Base-by-base conservation (phyloP, 2,888 invertebrate species). In the Epinotia demarniana region DNA sequence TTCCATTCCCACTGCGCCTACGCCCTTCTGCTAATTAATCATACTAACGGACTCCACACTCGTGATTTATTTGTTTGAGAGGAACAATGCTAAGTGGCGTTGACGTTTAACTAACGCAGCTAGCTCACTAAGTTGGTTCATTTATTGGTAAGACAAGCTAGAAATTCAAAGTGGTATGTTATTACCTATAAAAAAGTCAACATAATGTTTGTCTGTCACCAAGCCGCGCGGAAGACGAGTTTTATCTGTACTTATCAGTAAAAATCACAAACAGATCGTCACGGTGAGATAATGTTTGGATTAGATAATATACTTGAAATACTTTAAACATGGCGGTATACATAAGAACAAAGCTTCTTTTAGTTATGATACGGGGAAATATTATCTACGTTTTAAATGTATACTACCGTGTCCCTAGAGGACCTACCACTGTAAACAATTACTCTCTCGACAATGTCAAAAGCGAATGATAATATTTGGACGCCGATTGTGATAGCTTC, bases 11-110 rank as follows among this genome's bases (percentile, higher is more conserved):
- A 88, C 88, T 80, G 85, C 86, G 87, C 89, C 90, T 86, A 89
- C 89, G 82, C 82, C 88, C 86, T 86, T 84, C 87, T 87, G 86
- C 88, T 89, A 89, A 92, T 92, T 90, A 90, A 87, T 90, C 86
- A 86, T 85, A 80, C 86, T 88, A 90, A 90, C 91, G 86, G 88
- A 81, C 81, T 86, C 86, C 84, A 89, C 86, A 86, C 84, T 86
- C 85, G 81, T 87, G 85, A 88, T 86, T 87, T 86, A 83, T 86
- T 86, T 84, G 83, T 78, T 82, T 84, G 82, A 82, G 85, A 85
- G 83, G 80, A 87, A 88, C 86, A 79, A 82, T 84, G 81, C 83
- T 79, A 78, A 81, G 74, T 74, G 63, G 68, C 73, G 67, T 73
- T 77, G 73, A 58, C 74, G 60, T 62, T 70, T 64, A 64, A 64